Evolutionary conservation across 2,797 vertebrate species (phyloP).

Genomic region (Crocodylus rhombifer): DNA sequence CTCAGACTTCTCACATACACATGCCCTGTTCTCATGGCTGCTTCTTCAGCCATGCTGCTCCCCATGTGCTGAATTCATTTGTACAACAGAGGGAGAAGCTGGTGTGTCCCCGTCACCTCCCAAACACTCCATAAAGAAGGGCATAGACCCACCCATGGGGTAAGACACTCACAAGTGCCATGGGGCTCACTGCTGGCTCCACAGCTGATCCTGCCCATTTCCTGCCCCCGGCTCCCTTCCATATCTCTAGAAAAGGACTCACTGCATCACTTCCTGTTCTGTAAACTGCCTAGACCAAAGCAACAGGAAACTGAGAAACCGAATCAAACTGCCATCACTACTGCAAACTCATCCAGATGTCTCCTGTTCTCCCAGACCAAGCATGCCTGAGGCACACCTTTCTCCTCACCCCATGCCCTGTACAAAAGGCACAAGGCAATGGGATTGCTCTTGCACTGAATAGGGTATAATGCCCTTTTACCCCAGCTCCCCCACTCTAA

Average conservation of each 20-base stretch:
- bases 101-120: neutral
- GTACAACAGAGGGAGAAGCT: neutral
- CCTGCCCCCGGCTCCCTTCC: neutral
- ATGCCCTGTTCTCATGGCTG: neutral
- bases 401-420: neutral
- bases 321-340: neutral
- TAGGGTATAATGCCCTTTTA: no score
- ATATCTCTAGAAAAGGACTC: neutral
- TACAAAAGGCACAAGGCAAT: neutral
- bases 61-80: neutral
- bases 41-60: neutral
- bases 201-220: neutral
- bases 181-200: rapidly evolving
- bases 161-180: neutral
- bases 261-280: neutral
- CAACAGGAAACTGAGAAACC: neutral
- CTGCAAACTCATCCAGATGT: neutral
- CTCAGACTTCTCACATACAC: neutral
- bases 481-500: neutral
- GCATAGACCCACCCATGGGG: neutral
- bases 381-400: neutral
- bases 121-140: neutral
- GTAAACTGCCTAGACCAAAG: neutral
- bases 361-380: neutral
- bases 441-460: no score